phyloP scores from a whole-genome alignment of 2,797 vertebrate species.

The Clarias pachynema region DNA sequence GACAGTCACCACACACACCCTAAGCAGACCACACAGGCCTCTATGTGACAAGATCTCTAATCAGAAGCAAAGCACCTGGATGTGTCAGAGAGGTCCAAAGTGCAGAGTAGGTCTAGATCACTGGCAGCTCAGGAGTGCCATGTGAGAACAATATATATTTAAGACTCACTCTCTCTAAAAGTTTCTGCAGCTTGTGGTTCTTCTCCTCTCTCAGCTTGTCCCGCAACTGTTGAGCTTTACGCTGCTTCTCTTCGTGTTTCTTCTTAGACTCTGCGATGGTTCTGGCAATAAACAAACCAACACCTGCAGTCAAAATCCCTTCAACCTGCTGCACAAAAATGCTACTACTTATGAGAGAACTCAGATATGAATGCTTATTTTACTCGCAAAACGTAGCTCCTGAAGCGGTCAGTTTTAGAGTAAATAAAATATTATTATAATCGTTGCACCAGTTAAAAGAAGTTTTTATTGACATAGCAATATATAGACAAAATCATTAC shows the following conservation, averaged over 20 bases:
- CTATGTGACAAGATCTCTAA: no score
- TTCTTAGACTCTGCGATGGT: conserved; percentile 99
- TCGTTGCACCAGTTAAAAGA: conserved; percentile 7
- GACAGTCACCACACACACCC: no score
- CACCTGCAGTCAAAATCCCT: no score
- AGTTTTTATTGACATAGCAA: neutral
- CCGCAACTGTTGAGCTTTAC: conserved; percentile 96
- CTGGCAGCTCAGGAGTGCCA: no score
- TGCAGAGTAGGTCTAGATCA: no score
- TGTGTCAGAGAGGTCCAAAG: no score
- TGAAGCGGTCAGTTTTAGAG: neutral
- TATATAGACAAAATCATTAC: neutral
- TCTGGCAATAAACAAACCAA: conserved; percentile 72
- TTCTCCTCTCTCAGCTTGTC: conserved; percentile 97
- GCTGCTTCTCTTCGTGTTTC: conserved; percentile 99
- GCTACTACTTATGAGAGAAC: neutral
- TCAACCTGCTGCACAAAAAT: neutral
- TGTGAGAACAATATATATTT: conserved; percentile 30
- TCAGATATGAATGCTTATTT: neutral
- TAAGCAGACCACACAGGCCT: no score
- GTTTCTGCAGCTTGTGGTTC: conserved; percentile 94
- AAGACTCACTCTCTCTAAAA: conserved; percentile 91
- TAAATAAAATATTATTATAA: neutral
- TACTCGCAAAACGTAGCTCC: neutral
- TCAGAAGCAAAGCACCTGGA: no score